Evolutionary conservation across 1,140 invertebrate species (phyloP).

Genomic region (Drosophila yakuba): DNA sequence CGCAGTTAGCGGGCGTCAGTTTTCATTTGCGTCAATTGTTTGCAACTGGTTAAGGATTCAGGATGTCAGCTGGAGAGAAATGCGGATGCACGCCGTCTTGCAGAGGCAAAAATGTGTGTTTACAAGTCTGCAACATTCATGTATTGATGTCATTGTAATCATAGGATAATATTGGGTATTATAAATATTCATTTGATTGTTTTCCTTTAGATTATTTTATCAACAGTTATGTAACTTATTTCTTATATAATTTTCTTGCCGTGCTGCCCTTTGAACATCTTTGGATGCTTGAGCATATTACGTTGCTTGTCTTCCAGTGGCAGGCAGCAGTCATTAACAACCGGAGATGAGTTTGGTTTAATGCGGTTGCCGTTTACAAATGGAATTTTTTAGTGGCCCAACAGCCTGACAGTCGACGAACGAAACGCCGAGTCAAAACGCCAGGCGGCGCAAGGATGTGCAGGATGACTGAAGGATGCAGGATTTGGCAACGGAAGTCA

Average conservation of each 20-base stretch:
- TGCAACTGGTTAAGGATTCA: conserved; percentile 46
- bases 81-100: neutral
- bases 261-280: conserved; percentile 11
- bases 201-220: too few species aligned
- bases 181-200: too few species aligned
- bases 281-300: conserved; percentile 47
- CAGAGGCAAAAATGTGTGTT: conserved; percentile 1
- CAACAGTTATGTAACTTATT: too few species aligned
- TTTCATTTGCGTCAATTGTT: conserved; percentile 78
- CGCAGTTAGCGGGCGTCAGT: conserved; percentile 59
- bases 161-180: too few species aligned
- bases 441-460: conserved; percentile 19
- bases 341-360: conserved; percentile 83
- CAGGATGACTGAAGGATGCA: conserved; percentile 35
- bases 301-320: conserved; percentile 39
- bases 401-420: conserved; percentile 11
- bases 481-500: conserved; percentile 73
- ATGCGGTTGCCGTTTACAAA: conserved; percentile 79
- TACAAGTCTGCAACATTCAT: too few species aligned
- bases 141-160: too few species aligned
- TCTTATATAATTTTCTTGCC: neutral
- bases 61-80: neutral
- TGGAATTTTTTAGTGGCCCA: conserved; percentile 78
- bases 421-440: conserved; percentile 41
- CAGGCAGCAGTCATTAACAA: conserved; percentile 75